Evolutionary conservation across 2,888 invertebrate species (phyloP), one percentile per base, ranked within the genome.

Genomic region (Corbicula japonica): DNA sequence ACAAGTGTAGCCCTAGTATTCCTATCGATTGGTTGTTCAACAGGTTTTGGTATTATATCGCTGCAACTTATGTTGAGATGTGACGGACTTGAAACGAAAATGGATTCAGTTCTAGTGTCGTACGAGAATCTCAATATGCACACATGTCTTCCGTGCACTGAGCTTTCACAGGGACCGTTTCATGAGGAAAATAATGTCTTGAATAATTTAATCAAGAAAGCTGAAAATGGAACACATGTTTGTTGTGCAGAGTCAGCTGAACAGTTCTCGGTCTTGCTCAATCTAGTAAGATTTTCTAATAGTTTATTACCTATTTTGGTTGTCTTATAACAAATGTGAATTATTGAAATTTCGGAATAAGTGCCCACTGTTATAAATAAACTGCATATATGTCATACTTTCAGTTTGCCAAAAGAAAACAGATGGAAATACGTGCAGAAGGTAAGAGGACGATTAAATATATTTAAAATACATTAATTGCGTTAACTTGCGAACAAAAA

Each of bases 71-170:
- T 35, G 38, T 52, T 54, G 6, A 66, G 41, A 66, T 66, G 28
- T 28, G 38, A 50, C 18, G 54, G 41, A 12, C 38, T 66, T 2
- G 18, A 66, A n/a, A n/a, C 28, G 21, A 35, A 66, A 26, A 30
- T 66, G 38, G n/a, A 30, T 38, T 35, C 8, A 4, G 38, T 41
- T n/a, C 66, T 54, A n/a, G 10, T 35, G 26, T 66, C 60, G 2
- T 63, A 73, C 18, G 35, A 65, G 4, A 52, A 66, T 41, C 44
- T 63, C 21, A 66, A 77, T 35, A 32, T 71, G 2, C 50, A 65
- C 21, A 41, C 81, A 21, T 86, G 86, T 77, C 48, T 86, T 18
- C 86, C 84, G 0, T 86, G 84, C 58, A 73, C 56, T 5, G 83
- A 81, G 30, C 54, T 86, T 12, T 48, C 62, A 15, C 65, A 69